Conservation (phyloP, 2,888 invertebrate genomes). For the Cheilosia urbana region DNA sequence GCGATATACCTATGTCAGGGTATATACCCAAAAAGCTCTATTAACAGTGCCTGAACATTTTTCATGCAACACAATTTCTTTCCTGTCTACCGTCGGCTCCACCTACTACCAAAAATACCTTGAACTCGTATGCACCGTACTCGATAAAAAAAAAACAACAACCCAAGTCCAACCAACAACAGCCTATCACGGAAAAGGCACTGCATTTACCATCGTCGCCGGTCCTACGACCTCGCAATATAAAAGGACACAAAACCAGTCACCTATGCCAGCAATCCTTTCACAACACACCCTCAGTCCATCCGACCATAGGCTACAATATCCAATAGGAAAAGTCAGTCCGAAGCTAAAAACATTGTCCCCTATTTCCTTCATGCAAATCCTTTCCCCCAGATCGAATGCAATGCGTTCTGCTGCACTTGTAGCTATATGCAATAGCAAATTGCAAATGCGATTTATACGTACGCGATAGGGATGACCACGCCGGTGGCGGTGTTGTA, state of each 20-base stretch:
- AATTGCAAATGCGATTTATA: slow-evolving; percentile 23
- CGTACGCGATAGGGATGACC: not conserved
- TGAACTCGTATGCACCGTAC: not conserved
- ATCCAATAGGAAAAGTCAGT: slow-evolving; percentile 62
- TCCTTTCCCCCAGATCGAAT: slow-evolving; percentile 39
- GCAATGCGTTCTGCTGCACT: slow-evolving; percentile 65
- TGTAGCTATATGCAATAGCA: slow-evolving; percentile 41
- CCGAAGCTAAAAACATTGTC: slow-evolving; percentile 12
- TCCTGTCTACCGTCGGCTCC: slow-evolving; percentile 6
- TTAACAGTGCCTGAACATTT: not conserved
- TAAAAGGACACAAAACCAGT: slow-evolving; percentile 8
- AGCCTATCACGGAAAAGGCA: slow-evolving; percentile 30
- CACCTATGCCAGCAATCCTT: not conserved
- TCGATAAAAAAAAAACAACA: not conserved
- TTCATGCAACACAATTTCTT: not conserved
- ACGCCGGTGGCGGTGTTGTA: not conserved
- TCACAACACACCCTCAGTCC: slow-evolving; percentile 34
- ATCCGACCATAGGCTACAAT: slow-evolving; percentile 27
- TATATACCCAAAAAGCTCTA: not conserved
- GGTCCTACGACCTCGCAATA: slow-evolving; percentile 18
- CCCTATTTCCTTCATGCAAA: slow-evolving; percentile 32
- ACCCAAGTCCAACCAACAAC: not conserved
- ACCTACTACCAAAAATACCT: slow-evolving; percentile 6
- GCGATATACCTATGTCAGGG: not conserved
- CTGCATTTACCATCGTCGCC: slow-evolving; percentile 9